These are phyloP conservation scores for Eilema caniola DNA, from an alignment of 2,888 invertebrate species.

Conservation along the genomic window DNA sequence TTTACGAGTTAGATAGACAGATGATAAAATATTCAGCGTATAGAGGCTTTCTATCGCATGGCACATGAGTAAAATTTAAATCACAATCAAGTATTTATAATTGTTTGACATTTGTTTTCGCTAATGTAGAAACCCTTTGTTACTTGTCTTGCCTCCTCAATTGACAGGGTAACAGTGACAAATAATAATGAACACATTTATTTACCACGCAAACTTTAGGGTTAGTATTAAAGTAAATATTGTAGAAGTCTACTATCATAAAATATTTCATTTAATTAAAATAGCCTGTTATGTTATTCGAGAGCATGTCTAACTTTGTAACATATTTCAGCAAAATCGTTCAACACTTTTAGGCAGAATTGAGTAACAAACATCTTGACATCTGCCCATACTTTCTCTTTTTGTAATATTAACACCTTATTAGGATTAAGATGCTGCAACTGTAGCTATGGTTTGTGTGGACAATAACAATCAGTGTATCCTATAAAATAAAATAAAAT, in stretches of 20 bases:
- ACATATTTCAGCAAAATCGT: no score
- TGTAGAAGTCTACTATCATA: background rate
- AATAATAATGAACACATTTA: background rate
- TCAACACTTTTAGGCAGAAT: no score
- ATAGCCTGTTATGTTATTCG: no score
- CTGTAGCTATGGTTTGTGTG: no score
- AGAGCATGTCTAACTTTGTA: no score
- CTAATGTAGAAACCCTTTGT: slow-evolving; percentile 41
- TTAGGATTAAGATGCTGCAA: background rate
- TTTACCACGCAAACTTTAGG: background rate
- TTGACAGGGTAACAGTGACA: background rate
- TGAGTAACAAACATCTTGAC: no score
- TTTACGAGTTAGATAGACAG: slow-evolving; percentile 73
- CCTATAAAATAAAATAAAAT: no score
- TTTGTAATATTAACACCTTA: no score
- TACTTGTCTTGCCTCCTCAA: slow-evolving; percentile 1
- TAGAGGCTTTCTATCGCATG: slow-evolving; percentile 70
- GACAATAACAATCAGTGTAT: no score
- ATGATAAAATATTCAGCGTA: slow-evolving; percentile 71
- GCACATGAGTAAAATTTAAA: slow-evolving; percentile 72
- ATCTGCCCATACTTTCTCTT: no score
- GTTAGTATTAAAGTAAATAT: background rate
- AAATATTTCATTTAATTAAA: no score
- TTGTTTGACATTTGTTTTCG: slow-evolving; percentile 58
- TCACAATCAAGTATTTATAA: slow-evolving; percentile 69